Percentiles rank a stretch among this genome's conserved stretches.
Conservation (phyloP, 2,113 vertebrate species). For the Sterna hirundo region DNA sequence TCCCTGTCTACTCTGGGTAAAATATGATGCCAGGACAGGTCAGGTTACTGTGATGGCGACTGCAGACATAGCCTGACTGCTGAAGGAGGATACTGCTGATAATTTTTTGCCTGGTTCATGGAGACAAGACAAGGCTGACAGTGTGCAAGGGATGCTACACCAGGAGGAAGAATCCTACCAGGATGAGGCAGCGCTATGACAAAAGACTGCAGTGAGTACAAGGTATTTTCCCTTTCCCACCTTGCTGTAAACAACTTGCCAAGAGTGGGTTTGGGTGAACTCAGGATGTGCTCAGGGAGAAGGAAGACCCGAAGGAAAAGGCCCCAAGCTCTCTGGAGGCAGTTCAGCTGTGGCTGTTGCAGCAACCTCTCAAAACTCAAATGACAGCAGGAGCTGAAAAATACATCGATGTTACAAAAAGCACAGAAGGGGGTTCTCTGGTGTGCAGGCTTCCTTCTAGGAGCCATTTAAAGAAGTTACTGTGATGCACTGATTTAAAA, state of each 20-base stretch:
- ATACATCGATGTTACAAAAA: neutral
- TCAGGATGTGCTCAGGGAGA: neutral
- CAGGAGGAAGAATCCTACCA: neutral
- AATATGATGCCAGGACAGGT: neutral
- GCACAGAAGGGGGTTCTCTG: neutral
- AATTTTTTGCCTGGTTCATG: neutral
- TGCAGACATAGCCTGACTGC: neutral
- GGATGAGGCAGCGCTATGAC: neutral
- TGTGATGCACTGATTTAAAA: neutral
- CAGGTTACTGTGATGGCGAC: rapidly evolving
- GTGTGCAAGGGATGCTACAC: neutral
- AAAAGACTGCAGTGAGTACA: neutral
- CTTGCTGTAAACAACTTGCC: neutral
- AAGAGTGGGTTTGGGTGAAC: neutral
- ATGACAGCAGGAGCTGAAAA: neutral
- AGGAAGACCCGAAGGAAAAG: neutral
- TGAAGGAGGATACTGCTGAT: neutral
- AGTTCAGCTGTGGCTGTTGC: neutral
- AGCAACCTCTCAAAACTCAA: neutral
- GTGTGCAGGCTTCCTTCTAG: neutral
- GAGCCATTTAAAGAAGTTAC: neutral
- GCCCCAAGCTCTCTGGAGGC: neutral
- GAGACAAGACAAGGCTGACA: neutral
- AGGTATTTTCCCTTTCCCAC: neutral
- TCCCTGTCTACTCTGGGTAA: neutral